Percentiles rank a stretch among this genome's conserved stretches.
These are phyloP conservation scores for Lepidochrysops patricia DNA, from an alignment of 2,888 invertebrate genomes.

Conservation along the genomic window DNA sequence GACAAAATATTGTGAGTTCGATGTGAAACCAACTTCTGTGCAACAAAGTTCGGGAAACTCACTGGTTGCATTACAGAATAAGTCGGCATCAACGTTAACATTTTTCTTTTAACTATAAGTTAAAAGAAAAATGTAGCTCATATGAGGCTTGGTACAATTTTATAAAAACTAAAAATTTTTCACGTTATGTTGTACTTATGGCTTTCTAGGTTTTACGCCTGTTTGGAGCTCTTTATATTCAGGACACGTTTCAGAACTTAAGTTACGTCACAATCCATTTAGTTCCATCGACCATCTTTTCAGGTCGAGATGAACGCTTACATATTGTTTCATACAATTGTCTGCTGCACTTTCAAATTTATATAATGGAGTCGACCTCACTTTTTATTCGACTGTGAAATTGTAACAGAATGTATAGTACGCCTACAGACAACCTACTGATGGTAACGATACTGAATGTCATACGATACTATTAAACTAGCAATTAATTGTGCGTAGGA, in stretches of 20 bases:
- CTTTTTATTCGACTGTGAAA: not conserved
- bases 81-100: too few relatives aligned
- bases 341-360: slow-evolving; percentile 7
- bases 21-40: too few relatives aligned
- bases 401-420: not conserved
- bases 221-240: not conserved
- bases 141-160: too few relatives aligned
- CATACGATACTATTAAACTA: not conserved
- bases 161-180: too few relatives aligned
- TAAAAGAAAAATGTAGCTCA: too few relatives aligned
- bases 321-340: slow-evolving; percentile 8
- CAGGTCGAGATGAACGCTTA: not conserved
- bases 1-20: too few relatives aligned
- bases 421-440: not conserved
- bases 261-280: slow-evolving; percentile 8
- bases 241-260: not conserved
- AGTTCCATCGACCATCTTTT: slow-evolving; percentile 21
- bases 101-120: too few relatives aligned
- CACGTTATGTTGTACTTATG: too few relatives aligned
- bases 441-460: not conserved
- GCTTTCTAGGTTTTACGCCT: not conserved
- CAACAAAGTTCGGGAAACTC: too few relatives aligned
- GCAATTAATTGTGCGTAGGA: not conserved
- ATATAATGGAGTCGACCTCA: not conserved
- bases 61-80: too few relatives aligned